Evolutionary conservation across 30 jellyfish, hydroid and myxozoan genomes (phyloP), one percentile per base, ranked within the genome.

Genomic region (Turritopsis dohrnii): DNA sequence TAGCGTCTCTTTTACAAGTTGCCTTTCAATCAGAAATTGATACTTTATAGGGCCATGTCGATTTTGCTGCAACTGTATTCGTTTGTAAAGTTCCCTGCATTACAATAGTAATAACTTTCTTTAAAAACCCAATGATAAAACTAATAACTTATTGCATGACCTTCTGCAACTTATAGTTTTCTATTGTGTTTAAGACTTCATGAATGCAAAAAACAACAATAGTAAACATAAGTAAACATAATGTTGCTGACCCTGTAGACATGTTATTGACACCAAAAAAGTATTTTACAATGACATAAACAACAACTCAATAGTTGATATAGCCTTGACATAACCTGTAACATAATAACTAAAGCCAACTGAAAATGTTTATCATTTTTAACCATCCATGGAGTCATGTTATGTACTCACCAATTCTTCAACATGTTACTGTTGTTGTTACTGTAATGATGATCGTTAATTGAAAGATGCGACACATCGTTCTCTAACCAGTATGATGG

Each of bases 1-100:
- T 16, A 84, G 83, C 26, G 90, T 84, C 52, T 84, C 90, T 74
- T 81, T 72, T 26, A 74, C 90, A 53, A 84, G 79, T 31, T 73
- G 89, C 60, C 52, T 72, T 84, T 84, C 90, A 18, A 52, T 73
- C 52, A 84, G 76, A 8, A 73, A 79, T 77, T 77, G 87, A 65
- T 23, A 77, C 18, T 30, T 66, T 41, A 41, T 41, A 23, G 65
- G 83, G n/a, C 83, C 52, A 13, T 41, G 65, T 18, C 52, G 52
- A 27, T 26, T 41, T 71, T 80, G 52, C 13, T 41, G 60, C 82
- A 18, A 1, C 8, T 52, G 54, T 41, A 30, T 22, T 80, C 60
- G 29, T 60, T 31, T 31, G 26, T 16, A 80, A 16, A 80, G 31
- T n/a, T 80, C 87, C 87, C 87, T 80, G 1, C 18, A 65, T 31